Percentiles rank a stretch among this genome's conserved stretches.
Evolutionary conservation across 2,113 vertebrate genomes (phyloP).

Genomic region (Macquaria australasica): DNA sequence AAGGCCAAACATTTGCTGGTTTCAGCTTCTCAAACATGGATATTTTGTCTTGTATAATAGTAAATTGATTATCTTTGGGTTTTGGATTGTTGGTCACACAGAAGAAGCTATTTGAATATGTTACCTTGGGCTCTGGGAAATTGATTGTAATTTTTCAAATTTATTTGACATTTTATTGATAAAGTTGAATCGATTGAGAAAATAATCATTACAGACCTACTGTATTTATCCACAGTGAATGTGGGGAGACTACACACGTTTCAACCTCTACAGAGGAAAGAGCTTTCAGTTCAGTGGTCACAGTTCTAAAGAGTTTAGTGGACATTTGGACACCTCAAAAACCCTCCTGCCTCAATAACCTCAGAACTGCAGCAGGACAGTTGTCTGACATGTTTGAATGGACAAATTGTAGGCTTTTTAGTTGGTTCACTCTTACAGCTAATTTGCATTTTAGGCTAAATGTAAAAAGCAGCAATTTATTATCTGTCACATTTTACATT

Average conservation of each 20-base stretch:
- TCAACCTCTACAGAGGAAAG: background rate
- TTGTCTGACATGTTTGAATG: constrained; percentile 18
- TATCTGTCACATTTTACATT: constrained; percentile 39
- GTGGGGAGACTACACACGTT: background rate
- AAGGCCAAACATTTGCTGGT: background rate
- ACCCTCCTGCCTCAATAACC: background rate
- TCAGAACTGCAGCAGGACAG: background rate
- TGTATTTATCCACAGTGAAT: background rate
- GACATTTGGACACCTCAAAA: background rate
- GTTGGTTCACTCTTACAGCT: constrained; percentile 1
- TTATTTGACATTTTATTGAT: background rate
- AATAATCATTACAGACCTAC: background rate
- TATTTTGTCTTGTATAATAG: background rate
- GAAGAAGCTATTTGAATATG: background rate
- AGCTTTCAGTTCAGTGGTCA: background rate
- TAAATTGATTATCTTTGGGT: background rate
- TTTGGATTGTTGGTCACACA: background rate
- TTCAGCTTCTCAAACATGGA: background rate
- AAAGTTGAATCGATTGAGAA: background rate
- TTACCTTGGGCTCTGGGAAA: background rate
- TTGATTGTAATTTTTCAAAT: background rate
- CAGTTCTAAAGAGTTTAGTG: background rate
- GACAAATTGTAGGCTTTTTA: constrained; percentile 17
- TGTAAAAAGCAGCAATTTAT: constrained; percentile 18
- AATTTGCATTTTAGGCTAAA: constrained; percentile 28